phyloP scores from a whole-genome alignment of 2,797 vertebrate species.

The Peromyscus attwateri region DNA sequence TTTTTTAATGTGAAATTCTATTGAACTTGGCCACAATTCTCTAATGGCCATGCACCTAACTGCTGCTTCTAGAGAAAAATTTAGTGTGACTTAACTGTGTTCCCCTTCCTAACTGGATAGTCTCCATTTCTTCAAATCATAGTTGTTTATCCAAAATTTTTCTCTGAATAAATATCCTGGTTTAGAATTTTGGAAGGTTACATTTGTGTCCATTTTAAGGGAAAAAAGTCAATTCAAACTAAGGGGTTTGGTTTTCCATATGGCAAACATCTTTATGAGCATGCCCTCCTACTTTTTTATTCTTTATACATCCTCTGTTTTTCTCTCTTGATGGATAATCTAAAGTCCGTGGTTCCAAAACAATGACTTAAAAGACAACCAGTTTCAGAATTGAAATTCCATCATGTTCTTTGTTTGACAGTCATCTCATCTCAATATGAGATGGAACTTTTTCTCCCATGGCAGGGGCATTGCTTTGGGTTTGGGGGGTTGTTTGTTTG shows the following conservation, averaged over 20 bases:
- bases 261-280: neutral
- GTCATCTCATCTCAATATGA: neutral
- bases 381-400: slow-evolving; percentile 25
- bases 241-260: neutral
- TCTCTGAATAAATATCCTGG: slow-evolving; percentile 50
- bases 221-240: neutral
- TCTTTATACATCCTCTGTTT: neutral
- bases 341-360: neutral
- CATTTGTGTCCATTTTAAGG: neutral
- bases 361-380: neutral
- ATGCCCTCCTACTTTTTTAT: neutral
- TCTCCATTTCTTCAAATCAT: slow-evolving; percentile 50
- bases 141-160: slow-evolving; percentile 43
- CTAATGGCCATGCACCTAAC: neutral
- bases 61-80: slow-evolving; percentile 48
- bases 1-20: neutral
- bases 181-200: slow-evolving; percentile 36
- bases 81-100: neutral
- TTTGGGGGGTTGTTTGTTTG: neutral
- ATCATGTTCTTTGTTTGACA: slow-evolving; percentile 34
- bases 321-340: neutral
- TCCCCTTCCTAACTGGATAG: slow-evolving; percentile 1
- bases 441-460: neutral
- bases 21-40: slow-evolving; percentile 56
- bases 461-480: neutral